Evolutionary conservation across 2,113 vertebrate species (phyloP), one percentile per base, ranked within the genome.

Genomic region (Boulengeromyrus knoepffleri): DNA sequence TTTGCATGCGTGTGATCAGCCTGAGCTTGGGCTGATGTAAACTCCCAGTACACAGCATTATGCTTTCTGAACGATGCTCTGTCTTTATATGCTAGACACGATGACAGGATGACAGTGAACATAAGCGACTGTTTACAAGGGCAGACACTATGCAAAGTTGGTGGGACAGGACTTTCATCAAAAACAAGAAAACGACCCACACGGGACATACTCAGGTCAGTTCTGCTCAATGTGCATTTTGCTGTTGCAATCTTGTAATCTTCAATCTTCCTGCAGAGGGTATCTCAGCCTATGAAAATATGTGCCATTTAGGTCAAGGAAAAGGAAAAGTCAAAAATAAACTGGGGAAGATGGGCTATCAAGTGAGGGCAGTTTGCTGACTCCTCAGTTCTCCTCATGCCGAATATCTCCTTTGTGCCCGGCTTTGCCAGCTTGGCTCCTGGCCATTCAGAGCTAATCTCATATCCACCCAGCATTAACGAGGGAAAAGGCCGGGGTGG

Each of bases 401-500:
- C 27, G 1, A 36, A 10, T 13, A 12, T n/a, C 39, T 13, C 21
- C 21, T 46, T 45, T 8, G 47, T 45, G 27, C 6, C 27, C 85
- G 10, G 13, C 46, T 31, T 8, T 13, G 7, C n/a, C 47, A 77
- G 58, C 88, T 2, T 9, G 36, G 27, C 42, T 39, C 7, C 0
- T 4, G 19, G 39, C 47, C 86, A 83, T n/a, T 88, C 50, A 84
- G 24, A 88, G 13, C 52, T 83, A 31, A 58, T 84, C 90, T 90
- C 24, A 56, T 42, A 88, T 49, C 70, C 74, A 49, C 47, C 19
- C 46, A 19, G 70, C 7, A 70, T 84, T 88, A 90, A 88, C 27
- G 27, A 84, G 50, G 70, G 50, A 31, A 84, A 88, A 83, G 13
- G 15, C 39, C 7, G 50, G 31, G 31, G 80, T 24, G 36, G 21